Base-by-base conservation (phyloP, 2,888 invertebrate genomes). In the Marronus borbonicus region DNA sequence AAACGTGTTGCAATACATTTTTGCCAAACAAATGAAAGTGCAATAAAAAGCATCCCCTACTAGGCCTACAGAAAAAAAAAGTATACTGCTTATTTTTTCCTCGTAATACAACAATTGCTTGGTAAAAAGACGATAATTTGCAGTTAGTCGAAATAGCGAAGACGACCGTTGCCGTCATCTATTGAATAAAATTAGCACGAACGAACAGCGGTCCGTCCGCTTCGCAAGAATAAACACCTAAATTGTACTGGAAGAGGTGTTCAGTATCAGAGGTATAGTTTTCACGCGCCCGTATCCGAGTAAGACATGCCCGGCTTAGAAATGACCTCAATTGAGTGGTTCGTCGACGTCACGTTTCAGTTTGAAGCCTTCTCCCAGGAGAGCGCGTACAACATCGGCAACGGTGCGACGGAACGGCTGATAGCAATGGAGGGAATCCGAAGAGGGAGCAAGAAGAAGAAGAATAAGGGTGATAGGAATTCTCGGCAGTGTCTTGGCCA, bases 301-400 rank as follows among this genome's bases (percentile, higher is more conserved):
- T 81, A 83, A 85, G 84, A 85, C 87, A 86, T 85, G 86, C 84
- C 82, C 80, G 79, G 87, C 86, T 86, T 87, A 86, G 85, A 85
- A 87, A 87, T 85, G 86, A 85, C 86, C 85, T 83, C 86, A 85
- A 86, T 86, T 86, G 85, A 83, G 83, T 80, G 80, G 80, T 81
- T 82, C 83, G 81, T 83, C 85, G 84, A 82, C 83, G 85, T 85
- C 87, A 87, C 87, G 87, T 87, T 81, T 85, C 82, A 80, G 82
- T 86, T 86, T 87, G 85, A 86, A 86, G 85, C 84, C 49, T 81
- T 80, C 79, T 84, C 86, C 82, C 83, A 20, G 75, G 84, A 84
- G 84, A 83, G 79, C 83, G 84, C 84, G 83, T 83, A 83, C 78
- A 81, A 39, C 68, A 77, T 79, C 78, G 80, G 76, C 80, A 49